Base-by-base conservation (phyloP, 2,797 vertebrate species). In the Crocodylus rhombifer region DNA sequence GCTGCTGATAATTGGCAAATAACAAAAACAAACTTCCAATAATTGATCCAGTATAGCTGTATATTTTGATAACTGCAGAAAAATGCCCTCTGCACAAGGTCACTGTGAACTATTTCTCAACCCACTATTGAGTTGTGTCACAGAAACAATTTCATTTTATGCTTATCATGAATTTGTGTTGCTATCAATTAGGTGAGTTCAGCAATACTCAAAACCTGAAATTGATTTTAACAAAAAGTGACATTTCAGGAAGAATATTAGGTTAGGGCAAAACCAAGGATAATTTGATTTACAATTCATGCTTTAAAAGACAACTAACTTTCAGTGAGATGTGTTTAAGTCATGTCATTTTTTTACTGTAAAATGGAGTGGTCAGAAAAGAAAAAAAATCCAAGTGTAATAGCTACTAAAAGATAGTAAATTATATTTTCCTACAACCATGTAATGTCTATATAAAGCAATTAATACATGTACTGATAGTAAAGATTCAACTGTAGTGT, bases 211-310 rank as follows among this genome's bases (percentile, higher is more conserved):
- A 86, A 94, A 96, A 93, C 92, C 88, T 80, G 92, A 97, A 97
- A 96, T 89, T 97, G 94, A 97, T 86, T 93, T 95, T 97, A 97
- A 97, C 85, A 95, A 82, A 97, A 97, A 97, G 90, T 97, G 96
- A 96, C 95, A 97, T 65, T 95, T 97, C 33, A 82, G 77, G 62
- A 94, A 91, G 88, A 93, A 95, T 82, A 97, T 97, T 96, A 96
- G 84, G 86, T 96, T 96, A 92, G 92, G 87, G 80, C 82, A 96
- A 75, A 97, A 85, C 58, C 4, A 9, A 92, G 96, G 96, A 95
- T 94, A 96, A 97, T 97, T 93, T 95, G 78, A 95, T 97, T 96
- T 91, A 93, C 94, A 93, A 95, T 91, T 96, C 90, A 94, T 96
- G 88, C 93, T 97, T 97, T 97, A 92, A 87, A 95, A 97, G 96